phyloP scores from a whole-genome alignment of 2,113 vertebrate genomes.

The Pteronura brasiliensis region DNA sequence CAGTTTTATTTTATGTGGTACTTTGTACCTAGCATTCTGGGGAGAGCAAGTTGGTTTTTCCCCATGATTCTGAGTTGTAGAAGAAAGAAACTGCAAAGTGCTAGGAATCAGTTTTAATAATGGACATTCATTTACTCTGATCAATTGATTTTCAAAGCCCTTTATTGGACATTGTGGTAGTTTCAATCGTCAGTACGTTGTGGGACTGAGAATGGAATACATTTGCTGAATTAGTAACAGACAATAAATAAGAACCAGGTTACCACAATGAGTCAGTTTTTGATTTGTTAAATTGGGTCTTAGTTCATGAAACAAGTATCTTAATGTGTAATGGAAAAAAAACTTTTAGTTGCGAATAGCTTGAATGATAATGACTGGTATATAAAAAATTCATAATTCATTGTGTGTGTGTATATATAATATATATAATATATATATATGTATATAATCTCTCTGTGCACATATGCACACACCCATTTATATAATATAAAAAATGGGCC shows the following conservation, averaged over 20 bases:
- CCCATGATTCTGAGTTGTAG: not conserved
- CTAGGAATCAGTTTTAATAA: not conserved
- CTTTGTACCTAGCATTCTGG: not conserved
- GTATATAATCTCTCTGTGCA: not conserved
- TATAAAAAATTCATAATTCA: not conserved
- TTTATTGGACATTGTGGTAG: not conserved
- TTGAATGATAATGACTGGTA: not conserved
- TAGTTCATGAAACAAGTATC: not conserved
- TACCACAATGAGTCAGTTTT: not conserved
- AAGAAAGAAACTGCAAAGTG: not conserved
- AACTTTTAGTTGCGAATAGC: not conserved
- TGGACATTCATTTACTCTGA: not conserved
- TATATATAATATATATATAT: no score
- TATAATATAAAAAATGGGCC: not conserved
- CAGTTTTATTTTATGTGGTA: not conserved
- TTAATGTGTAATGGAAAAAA: not conserved
- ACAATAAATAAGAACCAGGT: not conserved
- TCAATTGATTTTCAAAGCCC: not conserved
- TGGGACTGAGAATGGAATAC: not conserved
- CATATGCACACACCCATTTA: not conserved
- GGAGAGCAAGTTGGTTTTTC: not conserved
- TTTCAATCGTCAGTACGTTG: not conserved
- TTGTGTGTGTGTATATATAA: not conserved
- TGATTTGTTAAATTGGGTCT: not conserved
- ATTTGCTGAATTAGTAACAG: not conserved